Conservation (phyloP, 53 echinoderm and acorn worm genomes). For the Holothuria scabra region DNA sequence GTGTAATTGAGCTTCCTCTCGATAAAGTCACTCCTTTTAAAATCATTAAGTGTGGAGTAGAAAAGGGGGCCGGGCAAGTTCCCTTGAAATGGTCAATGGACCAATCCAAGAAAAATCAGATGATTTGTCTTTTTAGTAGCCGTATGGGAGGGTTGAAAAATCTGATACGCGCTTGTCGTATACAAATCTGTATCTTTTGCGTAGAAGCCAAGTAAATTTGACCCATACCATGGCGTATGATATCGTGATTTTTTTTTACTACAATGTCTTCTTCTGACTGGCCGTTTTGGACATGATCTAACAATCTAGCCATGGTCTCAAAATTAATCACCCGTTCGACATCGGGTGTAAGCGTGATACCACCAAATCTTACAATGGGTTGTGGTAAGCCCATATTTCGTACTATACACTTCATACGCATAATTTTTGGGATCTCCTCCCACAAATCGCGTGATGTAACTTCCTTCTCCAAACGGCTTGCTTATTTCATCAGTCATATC, state of each 20-base stretch:
- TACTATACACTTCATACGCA: too few species aligned
- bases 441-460: too few species aligned
- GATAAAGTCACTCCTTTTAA: too few species aligned
- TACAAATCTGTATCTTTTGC: constrained; percentile 32
- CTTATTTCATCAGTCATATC: too few species aligned
- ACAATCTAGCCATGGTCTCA: constrained; percentile 13
- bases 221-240: too few species aligned
- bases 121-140: not conserved
- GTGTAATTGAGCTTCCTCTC: not conserved
- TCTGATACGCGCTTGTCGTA: constrained; percentile 50
- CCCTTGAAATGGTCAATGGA: too few species aligned
- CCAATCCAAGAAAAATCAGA: too few species aligned
- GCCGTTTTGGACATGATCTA: constrained; percentile 28
- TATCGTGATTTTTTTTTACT: not conserved
- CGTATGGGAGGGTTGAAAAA: constrained; percentile 3
- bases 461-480: too few species aligned
- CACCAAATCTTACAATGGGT: constrained; percentile 31
- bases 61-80: too few species aligned
- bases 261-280: constrained; percentile 15
- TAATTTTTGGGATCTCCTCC: too few species aligned
- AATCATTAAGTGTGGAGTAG: too few species aligned
- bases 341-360: constrained; percentile 45
- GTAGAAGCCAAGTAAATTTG: not conserved
- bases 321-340: constrained; percentile 29
- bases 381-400: too few species aligned